phyloP scores from a whole-genome alignment of 2,888 invertebrate species.

The Molorchus minor region DNA sequence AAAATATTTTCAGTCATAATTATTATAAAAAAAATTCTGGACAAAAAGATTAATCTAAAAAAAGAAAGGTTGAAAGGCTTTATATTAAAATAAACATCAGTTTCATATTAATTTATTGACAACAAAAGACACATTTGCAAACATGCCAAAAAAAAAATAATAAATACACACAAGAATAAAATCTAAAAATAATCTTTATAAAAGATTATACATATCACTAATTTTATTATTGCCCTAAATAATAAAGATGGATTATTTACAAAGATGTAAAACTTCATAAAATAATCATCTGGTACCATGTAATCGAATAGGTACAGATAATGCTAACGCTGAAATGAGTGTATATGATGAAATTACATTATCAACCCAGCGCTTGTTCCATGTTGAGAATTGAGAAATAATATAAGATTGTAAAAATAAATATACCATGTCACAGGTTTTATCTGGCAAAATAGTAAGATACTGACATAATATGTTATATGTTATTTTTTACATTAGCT shows the following conservation, averaged over 20 bases:
- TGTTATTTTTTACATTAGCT: too few relatives aligned
- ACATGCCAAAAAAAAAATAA: conserved; percentile 54
- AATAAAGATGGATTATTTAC: conserved; percentile 48
- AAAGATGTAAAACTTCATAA: conserved; percentile 34
- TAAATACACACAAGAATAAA: conserved; percentile 51
- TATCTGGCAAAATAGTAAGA: too few relatives aligned
- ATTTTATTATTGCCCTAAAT: conserved; percentile 49
- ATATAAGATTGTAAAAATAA: too few relatives aligned
- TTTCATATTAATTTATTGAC: conserved; percentile 50
- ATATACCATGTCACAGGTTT: too few relatives aligned
- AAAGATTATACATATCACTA: conserved; percentile 57
- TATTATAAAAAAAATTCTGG: conserved; percentile 2
- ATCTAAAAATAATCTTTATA: conserved; percentile 58
- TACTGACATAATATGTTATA: too few relatives aligned
- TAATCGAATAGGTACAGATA: not conserved
- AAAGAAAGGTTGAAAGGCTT: not conserved
- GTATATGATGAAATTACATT: conserved; percentile 8
- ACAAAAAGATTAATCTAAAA: conserved; percentile 9
- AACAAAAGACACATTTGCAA: conserved; percentile 52
- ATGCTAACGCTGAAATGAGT: not conserved
- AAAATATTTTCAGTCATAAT: too few relatives aligned
- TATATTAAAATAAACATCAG: not conserved
- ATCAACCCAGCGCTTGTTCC: too few relatives aligned
- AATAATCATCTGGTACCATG: not conserved
- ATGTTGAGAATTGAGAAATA: too few relatives aligned